phyloP scores from a whole-genome alignment of 2,113 vertebrate species.

The Sapayoa aenigma region DNA sequence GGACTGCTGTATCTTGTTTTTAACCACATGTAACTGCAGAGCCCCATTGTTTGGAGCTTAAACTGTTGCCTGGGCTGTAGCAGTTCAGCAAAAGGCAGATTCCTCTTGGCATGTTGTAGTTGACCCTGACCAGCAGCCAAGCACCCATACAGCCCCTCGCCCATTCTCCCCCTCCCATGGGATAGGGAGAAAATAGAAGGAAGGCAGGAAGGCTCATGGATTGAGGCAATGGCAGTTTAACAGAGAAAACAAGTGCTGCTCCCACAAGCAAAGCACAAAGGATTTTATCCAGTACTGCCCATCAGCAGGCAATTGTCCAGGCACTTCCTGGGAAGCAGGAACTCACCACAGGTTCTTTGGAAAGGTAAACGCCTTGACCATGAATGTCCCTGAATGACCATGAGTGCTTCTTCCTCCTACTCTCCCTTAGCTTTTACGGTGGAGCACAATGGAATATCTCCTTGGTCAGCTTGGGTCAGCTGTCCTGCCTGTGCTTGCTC shows the following conservation, averaged over 20 bases:
- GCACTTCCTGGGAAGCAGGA: neutral
- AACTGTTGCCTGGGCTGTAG: neutral
- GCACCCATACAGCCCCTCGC: neutral
- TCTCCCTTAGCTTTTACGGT: neutral
- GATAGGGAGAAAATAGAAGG: neutral
- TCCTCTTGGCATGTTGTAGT: neutral
- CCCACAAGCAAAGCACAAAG: neutral
- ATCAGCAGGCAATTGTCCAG: neutral
- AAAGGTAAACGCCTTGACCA: neutral
- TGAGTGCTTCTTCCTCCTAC: neutral
- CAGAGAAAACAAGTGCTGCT: neutral
- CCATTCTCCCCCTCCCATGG: neutral
- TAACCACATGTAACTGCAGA: neutral
- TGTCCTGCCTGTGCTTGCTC: neutral
- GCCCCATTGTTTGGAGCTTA: neutral
- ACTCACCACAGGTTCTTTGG: neutral
- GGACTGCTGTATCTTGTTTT: neutral
- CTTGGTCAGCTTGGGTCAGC: neutral
- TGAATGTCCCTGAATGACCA: neutral
- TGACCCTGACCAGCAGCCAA: neutral
- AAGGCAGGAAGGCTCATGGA: neutral
- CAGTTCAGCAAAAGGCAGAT: neutral
- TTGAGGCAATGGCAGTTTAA: neutral
- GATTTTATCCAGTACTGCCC: neutral
- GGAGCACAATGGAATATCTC: neutral